Evolutionary conservation across 1,140 invertebrate genomes (phyloP), one percentile per base, ranked within the genome.

Genomic region (Drosophila malerkotliana): DNA sequence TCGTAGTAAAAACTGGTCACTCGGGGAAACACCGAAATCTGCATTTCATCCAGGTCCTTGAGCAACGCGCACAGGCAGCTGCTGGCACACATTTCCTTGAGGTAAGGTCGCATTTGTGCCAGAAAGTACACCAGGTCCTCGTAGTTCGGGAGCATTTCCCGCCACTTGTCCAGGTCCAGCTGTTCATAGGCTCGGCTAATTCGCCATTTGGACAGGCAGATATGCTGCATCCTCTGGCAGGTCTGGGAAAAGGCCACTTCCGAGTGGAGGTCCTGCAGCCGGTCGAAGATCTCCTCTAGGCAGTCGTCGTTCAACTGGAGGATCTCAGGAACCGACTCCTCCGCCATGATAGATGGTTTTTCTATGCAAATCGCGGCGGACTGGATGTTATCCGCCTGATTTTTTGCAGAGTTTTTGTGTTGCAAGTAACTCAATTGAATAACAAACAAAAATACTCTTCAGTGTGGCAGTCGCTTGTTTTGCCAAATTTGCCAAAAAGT

Each of bases 41-140:
- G 63, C 80, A 89, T 89, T 48, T 89, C 79, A 12, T 80, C 68
- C 18, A 90, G 52, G 26, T 90, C 88, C 12, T 82, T 81, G 2
- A 90, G 49, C 39, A 85, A 49, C 5, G 79, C 69, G 57, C 81
- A 74, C 30, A 90, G 24, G 24, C 83, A 90, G 18, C 78, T 81
- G 10, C 68, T 76, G 7, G 82, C 78, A 10, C 56, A 44, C 61
- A 90, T 68, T 24, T 74, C 67, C 3, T 30, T 57, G 9, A 90
- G 71, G 34, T 55, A 62, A 2, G 59, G 56, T 8, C 71, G 69
- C 80, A 88, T 88, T 24, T 66, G 48, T 5, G 51, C 49, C 2
- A 90, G 64, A 28, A 90, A 90, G 72, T 82, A 90, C 6, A 61
- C 54, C 7, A 90, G 47, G 34, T 90, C 88, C 12, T 90, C 77